Percentiles rank a stretch among this genome's conserved stretches.
phyloP scores from a whole-genome alignment of 2,113 vertebrate genomes.

The Malurus elegans region DNA sequence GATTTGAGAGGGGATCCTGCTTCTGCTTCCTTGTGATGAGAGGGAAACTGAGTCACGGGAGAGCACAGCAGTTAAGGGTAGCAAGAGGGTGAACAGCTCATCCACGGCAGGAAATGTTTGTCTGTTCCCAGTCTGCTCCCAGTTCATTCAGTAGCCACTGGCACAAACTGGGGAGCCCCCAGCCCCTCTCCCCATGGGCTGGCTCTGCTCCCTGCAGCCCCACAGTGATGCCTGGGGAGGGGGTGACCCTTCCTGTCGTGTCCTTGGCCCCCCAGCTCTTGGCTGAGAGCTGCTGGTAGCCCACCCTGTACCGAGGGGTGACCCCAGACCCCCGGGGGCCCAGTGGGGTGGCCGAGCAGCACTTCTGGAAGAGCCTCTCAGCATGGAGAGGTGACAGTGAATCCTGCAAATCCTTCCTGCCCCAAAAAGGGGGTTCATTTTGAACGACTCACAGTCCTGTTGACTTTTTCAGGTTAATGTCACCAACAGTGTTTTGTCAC shows the following conservation, averaged over 20 bases:
- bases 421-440: background rate
- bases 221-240: rapidly evolving
- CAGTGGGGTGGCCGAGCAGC: rapidly evolving
- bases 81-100: background rate
- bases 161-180: background rate
- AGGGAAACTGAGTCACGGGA: background rate
- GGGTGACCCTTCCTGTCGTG: background rate
- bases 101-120: rapidly evolving
- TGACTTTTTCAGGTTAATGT: background rate
- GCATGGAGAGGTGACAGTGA: rapidly evolving
- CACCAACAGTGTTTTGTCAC: rapidly evolving
- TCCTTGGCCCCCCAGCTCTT: background rate
- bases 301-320: background rate
- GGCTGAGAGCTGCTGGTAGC: background rate
- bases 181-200: background rate
- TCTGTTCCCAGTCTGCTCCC: background rate
- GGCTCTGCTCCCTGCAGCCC: background rate
- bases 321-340: background rate
- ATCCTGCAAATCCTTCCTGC: background rate
- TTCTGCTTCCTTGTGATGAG: background rate
- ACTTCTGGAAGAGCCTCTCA: background rate
- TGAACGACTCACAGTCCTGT: background rate
- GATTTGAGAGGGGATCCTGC: background rate
- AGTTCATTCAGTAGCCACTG: background rate
- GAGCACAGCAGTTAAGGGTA: background rate